These are phyloP conservation scores for Brachionus sp. DNA, from an alignment of 1,140 invertebrate species.

Conservation along the genomic window DNA sequence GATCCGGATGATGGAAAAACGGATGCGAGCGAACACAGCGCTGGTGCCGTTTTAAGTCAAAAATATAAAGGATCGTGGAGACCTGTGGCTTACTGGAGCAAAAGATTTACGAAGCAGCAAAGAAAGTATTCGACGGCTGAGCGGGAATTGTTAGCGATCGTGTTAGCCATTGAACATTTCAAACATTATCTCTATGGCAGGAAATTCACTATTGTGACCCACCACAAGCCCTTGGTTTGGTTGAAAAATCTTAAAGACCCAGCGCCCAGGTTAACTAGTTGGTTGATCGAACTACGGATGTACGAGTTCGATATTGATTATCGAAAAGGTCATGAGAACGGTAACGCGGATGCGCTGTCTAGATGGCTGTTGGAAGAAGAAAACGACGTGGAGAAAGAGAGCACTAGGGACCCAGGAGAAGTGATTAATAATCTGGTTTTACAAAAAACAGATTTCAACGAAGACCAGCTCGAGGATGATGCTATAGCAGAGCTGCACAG, in stretches of 20 bases:
- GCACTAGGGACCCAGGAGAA: background rate
- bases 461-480: background rate
- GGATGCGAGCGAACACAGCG: background rate
- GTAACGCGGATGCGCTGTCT: too few relatives aligned
- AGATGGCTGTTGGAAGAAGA: too few relatives aligned
- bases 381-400: background rate
- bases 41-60: too few relatives aligned
- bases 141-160: too few relatives aligned
- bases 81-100: background rate
- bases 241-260: background rate
- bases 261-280: too few relatives aligned
- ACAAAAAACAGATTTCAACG: background rate
- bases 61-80: too few relatives aligned
- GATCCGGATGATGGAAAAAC: background rate
- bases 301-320: slow-evolving; percentile 15
- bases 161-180: too few relatives aligned
- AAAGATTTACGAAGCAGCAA: too few relatives aligned
- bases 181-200: too few relatives aligned
- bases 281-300: background rate
- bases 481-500: background rate
- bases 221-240: background rate
- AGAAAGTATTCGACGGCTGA: too few relatives aligned
- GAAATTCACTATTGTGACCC: background rate
- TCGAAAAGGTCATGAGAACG: too few relatives aligned
- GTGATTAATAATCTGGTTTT: background rate